Evolutionary conservation across 2,797 vertebrate genomes (phyloP).

Genomic region (Aeoliscus strigatus): DNA sequence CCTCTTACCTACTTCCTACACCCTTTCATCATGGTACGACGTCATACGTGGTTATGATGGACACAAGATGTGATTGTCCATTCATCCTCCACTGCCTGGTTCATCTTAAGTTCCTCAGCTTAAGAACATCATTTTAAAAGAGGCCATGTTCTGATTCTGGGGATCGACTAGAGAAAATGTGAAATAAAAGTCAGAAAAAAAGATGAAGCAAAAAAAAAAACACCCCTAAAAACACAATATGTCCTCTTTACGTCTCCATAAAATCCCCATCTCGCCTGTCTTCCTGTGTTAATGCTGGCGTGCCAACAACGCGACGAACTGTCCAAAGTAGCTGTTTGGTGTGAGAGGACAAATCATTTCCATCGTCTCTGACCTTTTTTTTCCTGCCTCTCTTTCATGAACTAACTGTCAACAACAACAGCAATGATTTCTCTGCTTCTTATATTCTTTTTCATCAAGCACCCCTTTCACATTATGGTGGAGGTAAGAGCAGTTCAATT

Average conservation of each 20-base stretch:
- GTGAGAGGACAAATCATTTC: neutral
- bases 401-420: conserved; percentile 65
- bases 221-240: too few relatives aligned
- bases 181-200: too few relatives aligned
- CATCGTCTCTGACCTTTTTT: conserved; percentile 29
- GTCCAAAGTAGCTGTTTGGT: conserved; percentile 12
- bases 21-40: too few relatives aligned
- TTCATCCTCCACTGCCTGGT: conserved; percentile 5
- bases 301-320: neutral
- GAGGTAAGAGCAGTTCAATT: conserved; percentile 92
- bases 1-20: too few relatives aligned
- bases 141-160: too few relatives aligned
- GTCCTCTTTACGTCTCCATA: conserved; percentile 3
- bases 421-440: conserved; percentile 83
- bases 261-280: conserved; percentile 10
- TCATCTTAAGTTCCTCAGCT: conserved; percentile 15
- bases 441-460: conserved; percentile 82
- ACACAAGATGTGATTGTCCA: conserved; percentile 5
- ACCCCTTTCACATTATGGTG: conserved; percentile 99
- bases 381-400: conserved; percentile 73
- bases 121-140: neutral
- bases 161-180: too few relatives aligned
- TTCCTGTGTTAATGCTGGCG: neutral
- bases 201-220: too few relatives aligned
- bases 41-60: too few relatives aligned